phyloP scores from a whole-genome alignment of 2,888 invertebrate genomes.

The Ellobium chinense region DNA sequence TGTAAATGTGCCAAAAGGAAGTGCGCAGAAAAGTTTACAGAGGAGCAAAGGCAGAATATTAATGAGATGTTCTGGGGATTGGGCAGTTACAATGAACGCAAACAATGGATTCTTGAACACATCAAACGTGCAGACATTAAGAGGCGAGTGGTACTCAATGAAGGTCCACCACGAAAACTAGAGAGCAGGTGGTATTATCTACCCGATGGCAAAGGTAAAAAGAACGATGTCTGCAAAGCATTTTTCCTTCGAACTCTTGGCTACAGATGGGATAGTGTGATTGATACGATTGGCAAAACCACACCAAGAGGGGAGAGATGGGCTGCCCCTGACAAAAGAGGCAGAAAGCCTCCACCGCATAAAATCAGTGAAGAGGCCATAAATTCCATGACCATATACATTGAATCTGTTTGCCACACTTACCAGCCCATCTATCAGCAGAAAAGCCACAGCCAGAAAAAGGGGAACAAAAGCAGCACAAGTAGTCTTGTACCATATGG shows the following conservation, averaged over 20 bases:
- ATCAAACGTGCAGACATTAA: slow-evolving; percentile 32
- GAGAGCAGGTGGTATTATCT: slow-evolving; percentile 32
- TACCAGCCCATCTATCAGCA: neutral
- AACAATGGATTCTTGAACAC: slow-evolving; percentile 34
- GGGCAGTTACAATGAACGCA: slow-evolving; percentile 25
- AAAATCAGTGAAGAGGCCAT: slow-evolving; percentile 38
- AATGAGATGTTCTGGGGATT: slow-evolving; percentile 33
- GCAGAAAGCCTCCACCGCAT: slow-evolving; percentile 25
- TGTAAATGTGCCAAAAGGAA: slow-evolving; percentile 38
- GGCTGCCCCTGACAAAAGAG: slow-evolving; percentile 22
- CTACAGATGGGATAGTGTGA: slow-evolving; percentile 40
- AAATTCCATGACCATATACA: slow-evolving; percentile 25
- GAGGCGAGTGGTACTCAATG: neutral
- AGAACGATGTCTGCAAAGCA: slow-evolving; percentile 25
- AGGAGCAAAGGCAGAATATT: slow-evolving; percentile 8
- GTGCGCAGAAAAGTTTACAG: slow-evolving; percentile 25
- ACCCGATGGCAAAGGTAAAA: slow-evolving; percentile 2
- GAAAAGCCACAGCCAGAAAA: neutral
- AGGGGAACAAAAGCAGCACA: neutral
- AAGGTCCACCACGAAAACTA: slow-evolving; percentile 1
- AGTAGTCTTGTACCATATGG: slow-evolving; percentile 16
- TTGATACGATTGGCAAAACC: slow-evolving; percentile 41
- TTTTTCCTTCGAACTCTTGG: slow-evolving; percentile 38
- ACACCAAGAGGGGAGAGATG: slow-evolving; percentile 26
- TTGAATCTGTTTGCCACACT: slow-evolving; percentile 30